Evolutionary conservation across 2,113 vertebrate species (phyloP).

Genomic region (Himantopus leucocephalus): DNA sequence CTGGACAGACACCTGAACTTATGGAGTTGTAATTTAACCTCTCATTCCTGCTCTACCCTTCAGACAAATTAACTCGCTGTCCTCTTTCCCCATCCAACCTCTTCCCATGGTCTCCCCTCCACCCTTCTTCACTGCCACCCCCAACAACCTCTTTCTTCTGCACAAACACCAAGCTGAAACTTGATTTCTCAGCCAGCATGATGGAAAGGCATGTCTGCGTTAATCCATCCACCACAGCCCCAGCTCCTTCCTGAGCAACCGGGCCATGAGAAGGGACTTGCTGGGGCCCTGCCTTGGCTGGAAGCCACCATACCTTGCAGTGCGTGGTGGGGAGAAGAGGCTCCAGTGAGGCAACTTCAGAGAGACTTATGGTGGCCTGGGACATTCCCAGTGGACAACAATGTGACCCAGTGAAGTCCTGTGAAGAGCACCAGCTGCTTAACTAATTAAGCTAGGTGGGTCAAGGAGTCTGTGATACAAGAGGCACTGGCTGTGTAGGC

Average conservation of each 20-base stretch:
- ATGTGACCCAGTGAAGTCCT: neutral
- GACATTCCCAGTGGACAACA: neutral
- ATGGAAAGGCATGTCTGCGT: neutral
- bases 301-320: neutral
- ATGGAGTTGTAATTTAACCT: neutral
- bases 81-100: neutral
- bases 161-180: neutral
- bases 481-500: neutral
- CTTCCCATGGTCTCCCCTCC: neutral
- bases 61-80: neutral
- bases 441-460: neutral
- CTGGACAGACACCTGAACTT: neutral
- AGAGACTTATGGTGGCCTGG: neutral
- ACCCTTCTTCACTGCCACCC: neutral
- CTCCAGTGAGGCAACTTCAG: neutral
- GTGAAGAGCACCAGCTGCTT: neutral
- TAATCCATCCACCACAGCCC: neutral
- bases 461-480: neutral
- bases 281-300: neutral
- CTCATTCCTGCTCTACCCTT: neutral
- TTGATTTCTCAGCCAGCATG: neutral
- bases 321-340: neutral
- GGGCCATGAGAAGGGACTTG: neutral
- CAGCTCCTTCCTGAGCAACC: neutral
- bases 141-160: neutral